phyloP scores from a whole-genome alignment of 2,888 invertebrate species.

The Troglohyphantes excavatus region DNA sequence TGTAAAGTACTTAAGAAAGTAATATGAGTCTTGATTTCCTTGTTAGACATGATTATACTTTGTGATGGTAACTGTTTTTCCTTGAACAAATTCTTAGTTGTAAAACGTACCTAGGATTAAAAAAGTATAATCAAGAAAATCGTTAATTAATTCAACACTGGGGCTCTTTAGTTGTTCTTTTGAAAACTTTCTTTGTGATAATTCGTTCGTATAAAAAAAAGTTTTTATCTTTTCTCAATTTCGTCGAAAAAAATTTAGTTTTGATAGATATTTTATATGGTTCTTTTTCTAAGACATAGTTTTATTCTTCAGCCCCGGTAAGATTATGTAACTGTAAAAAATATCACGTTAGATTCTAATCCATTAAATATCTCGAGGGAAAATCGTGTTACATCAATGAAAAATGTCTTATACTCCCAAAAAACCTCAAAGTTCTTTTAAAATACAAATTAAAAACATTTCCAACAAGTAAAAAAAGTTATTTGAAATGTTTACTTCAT shows the following conservation, averaged over 20 bases:
- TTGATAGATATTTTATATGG: background rate
- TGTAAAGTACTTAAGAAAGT: background rate
- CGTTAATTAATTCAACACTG: conserved; percentile 40
- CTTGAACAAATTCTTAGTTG: conserved; percentile 16
- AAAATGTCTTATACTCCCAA: too few species aligned
- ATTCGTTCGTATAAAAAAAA: background rate
- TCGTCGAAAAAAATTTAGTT: background rate
- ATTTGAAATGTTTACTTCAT: too few species aligned
- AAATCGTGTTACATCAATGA: background rate
- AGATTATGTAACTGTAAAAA: background rate
- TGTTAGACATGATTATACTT: conserved; percentile 4
- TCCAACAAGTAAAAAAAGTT: too few species aligned
- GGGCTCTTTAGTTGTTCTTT: conserved; percentile 21
- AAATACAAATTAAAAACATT: too few species aligned
- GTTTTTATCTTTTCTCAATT: background rate
- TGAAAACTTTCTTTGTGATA: conserved; percentile 27
- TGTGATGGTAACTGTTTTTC: conserved; percentile 10
- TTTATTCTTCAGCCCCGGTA: background rate
- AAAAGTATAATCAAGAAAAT: conserved; percentile 27
- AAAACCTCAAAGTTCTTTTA: too few species aligned
- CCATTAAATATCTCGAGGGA: background rate
- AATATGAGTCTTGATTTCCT: background rate
- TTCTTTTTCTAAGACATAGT: background rate
- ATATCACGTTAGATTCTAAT: background rate
- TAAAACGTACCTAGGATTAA: conserved; percentile 28